Evolutionary conservation across 2,888 invertebrate species (phyloP), one percentile per base, ranked within the genome.

Genomic region (Epirrhoe alternata): DNA sequence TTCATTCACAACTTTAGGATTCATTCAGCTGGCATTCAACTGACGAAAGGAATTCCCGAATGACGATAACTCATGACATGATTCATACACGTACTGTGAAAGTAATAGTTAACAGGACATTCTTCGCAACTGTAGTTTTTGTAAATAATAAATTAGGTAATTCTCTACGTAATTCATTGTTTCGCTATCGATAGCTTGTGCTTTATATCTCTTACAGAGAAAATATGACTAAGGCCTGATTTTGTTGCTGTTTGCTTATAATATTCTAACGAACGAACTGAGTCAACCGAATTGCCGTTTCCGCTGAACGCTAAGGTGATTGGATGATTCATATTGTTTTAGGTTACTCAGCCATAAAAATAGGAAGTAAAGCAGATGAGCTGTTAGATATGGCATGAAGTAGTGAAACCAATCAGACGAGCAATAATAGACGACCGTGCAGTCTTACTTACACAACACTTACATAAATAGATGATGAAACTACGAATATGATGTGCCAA

Each of bases 381-480:
- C 45, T 16, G 14, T n/a, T 47, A 33, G 14, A 49, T 10, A 49
- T 58, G 57, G 53, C 38, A 56, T 24, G 47, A 62, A 45, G 14
- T 57, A 47, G 54, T 72, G 45, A 60, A 64, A 64, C 63, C 16
- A 64, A 68, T 69, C 69, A 69, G 24, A 51, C 53, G 14, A 58
- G 68, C 68, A 64, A 68, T 64, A 62, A 64, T 66, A 63, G 55
- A 75, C 81, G 84, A 79, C 85, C 83, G 82, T 84, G 84, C 84
- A 83, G 83, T 83, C 78, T 66, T 77, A 80, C 77, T 91, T 91
- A 89, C 84, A 86, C 90, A 90, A 92, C 80, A 68, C 82, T 92
- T 92, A 88, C 84, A 86, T 90, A 90, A 91, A 82, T 73, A 74
- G 68, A 78, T 90, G 86, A 86, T 83, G 89, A 89, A 88, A 91